A percentile compares a stretch with the other conserved stretches of the same genome.
These are phyloP conservation scores for Anagyrus pseudococci DNA, from an alignment of 2,888 invertebrate species.

Conservation along the genomic window DNA sequence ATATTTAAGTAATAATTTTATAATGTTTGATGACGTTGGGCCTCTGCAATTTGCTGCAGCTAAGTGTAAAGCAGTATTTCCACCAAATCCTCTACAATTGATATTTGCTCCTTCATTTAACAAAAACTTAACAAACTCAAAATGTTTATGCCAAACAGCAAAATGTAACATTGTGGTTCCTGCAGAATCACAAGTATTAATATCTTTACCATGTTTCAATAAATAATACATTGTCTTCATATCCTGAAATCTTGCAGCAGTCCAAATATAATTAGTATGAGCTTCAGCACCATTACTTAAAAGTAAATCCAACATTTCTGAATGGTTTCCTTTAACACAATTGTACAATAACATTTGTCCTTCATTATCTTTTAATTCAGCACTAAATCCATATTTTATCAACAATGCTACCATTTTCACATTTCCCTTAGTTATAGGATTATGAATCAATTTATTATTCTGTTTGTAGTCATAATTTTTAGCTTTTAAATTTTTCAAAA, in stretches of 20 bases:
- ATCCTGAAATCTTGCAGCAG: conserved; percentile 15
- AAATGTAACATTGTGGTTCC: conserved; percentile 29
- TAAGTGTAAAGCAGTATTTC: conserved; percentile 23
- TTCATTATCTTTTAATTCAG: conserved; percentile 12
- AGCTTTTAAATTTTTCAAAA: conserved; percentile 3
- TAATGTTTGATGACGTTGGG: neutral
- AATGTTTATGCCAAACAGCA: conserved; percentile 19
- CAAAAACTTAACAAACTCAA: conserved; percentile 12
- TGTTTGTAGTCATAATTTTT: neutral
- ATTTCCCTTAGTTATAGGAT: conserved; percentile 8
- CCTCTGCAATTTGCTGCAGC: conserved; percentile 10
- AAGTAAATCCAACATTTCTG: conserved; percentile 6
- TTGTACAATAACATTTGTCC: conserved; percentile 11
- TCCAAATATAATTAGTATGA: conserved; percentile 11
- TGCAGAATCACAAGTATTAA: conserved; percentile 23
- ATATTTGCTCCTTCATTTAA: conserved; percentile 21
- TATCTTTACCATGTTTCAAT: conserved; percentile 15
- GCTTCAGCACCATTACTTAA: conserved; percentile 16
- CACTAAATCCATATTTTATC: conserved; percentile 6
- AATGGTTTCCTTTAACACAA: conserved; percentile 8
- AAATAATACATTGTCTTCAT: neutral
- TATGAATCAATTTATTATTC: conserved; percentile 16
- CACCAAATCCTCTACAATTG: conserved; percentile 16
- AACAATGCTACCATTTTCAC: conserved; percentile 20
- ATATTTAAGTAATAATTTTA: conserved; percentile 20